Base-by-base conservation (phyloP, 2,888 invertebrate species). In the Drosophila atroscutellata region DNA sequence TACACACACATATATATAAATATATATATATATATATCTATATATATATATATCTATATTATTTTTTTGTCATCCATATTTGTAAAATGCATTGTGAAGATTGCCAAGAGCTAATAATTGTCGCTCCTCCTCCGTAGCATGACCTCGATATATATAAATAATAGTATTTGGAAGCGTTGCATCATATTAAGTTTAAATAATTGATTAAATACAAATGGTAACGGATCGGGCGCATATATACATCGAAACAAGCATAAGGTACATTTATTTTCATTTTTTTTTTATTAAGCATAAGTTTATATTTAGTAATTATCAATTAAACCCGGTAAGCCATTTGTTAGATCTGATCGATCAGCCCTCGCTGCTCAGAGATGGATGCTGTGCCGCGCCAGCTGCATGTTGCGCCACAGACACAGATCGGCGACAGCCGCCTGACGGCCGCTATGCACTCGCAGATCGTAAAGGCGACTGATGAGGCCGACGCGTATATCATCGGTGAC, bases 401-500 rank as follows among this genome's bases (percentile, higher is more conserved):
- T 97, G 75, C 97, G 94, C 86, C 97, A 94, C 89, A 98, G 95
- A 92, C 98, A 98, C 68, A 98, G 94, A 92, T 98, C 98, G 88
- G 97, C 95, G 1, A 98, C 97, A 61, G 97, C 97, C 67, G 97
- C 95, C 91, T 97, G 97, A 64, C 98, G 94, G 1, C 98, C 98
- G 61, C 95, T 94, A 26, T 95, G 93, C 26, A 95, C 95, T 57
- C 95, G 94, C 55, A 98, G 94, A 93, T 98, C 98, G 92, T 98
- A 97, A 72, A 93, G 88, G 63, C 93, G 86, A 58, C 91, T 90
- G 51, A 93, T 92, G 26, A 93, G 84, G 2, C 93, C 93, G 3
- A 92, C 92, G n/a, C 91, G 91, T 56, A 93, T 89, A 55, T 93
- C 92, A 49, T 92, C 92, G 1, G 92, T 92, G 8, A 90, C 80